Conservation (phyloP, 2,888 invertebrate species). For the Scaptomyza parva region DNA sequence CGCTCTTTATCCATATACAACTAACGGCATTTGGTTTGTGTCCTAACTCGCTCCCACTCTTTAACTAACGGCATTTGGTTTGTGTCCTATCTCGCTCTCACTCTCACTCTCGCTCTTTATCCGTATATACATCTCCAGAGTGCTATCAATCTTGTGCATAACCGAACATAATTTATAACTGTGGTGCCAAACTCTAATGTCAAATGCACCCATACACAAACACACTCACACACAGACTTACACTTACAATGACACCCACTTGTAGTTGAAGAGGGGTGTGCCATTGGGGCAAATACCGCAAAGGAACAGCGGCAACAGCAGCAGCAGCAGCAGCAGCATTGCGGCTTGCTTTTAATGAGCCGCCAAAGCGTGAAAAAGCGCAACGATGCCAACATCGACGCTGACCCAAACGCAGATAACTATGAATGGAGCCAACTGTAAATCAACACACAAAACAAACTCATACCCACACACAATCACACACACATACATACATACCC, state of each 20-base stretch:
- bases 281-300: slow-evolving; percentile 12
- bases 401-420: slow-evolving; percentile 59
- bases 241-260: too few relatives aligned
- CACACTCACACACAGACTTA: too few relatives aligned
- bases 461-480: slow-evolving; percentile 67
- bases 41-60: too few relatives aligned
- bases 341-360: slow-evolving; percentile 68
- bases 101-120: too few relatives aligned
- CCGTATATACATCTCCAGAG: too few relatives aligned
- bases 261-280: slow-evolving; percentile 2
- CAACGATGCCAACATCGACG: slow-evolving; percentile 50
- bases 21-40: slow-evolving; percentile 56
- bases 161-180: slow-evolving; percentile 79
- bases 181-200: slow-evolving; percentile 39
- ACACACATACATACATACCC: slow-evolving; percentile 48
- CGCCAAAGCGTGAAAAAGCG: slow-evolving; percentile 79
- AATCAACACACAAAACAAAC: slow-evolving; percentile 73
- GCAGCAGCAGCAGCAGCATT: slow-evolving; percentile 27
- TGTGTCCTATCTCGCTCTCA: slow-evolving; percentile 5
- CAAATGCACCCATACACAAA: slow-evolving; percentile 29
- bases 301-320: slow-evolving; percentile 13
- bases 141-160: slow-evolving; percentile 73
- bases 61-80: slow-evolving; percentile 61
- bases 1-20: too few relatives aligned
- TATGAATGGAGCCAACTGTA: slow-evolving; percentile 78